Evolutionary conservation across 2,888 invertebrate genomes (phyloP), one percentile per base, ranked within the genome.

Genomic region (Clepsis dumicolana): DNA sequence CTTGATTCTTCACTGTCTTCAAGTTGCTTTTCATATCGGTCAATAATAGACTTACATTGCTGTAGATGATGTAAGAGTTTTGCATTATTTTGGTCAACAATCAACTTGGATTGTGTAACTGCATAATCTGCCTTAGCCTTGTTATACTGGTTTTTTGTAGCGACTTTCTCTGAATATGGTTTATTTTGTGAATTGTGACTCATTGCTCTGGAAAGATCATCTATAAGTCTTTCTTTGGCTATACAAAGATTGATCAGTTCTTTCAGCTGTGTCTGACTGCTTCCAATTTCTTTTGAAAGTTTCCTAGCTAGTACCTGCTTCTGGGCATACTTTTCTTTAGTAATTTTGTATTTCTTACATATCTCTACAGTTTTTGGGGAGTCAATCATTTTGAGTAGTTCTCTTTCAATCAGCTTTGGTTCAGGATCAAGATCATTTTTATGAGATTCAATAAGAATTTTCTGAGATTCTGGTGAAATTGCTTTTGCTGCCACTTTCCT

Each of bases 211-310:
- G 90, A 89, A 75, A 97, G 91, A 75, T 97, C 96, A 76, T 95
- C 94, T 73, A 97, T 96, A 56, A 97, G 94, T 77, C 96, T 95
- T 82, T 97, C 96, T 84, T 97, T 97, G 0, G 91, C 89, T 77
- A 94, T 89, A 76, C 94, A 94, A 25, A 96, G 94, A 78, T 95
- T 94, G 77, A 97, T 96, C 25, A 97, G 87, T 84, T 97, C 97
- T 74, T 95, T 95, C 3, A 97, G 93, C 81, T 96, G 96, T 72
- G 95, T 94, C 76, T 96, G 95, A 41, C 95, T 95, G 18, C 95
- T 94, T 67, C 95, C 95, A 57, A 96, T 94, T 83, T 96, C 96
- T 71, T 91, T 93, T 25, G 92, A 91, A 29, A 94, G 78, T 76
- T 94, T 94, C 65, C 92, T 83, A 38, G 93, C 90, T 71, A 94